phyloP scores from a whole-genome alignment of 2,113 vertebrate species.

The Pycnonotus jocosus region DNA sequence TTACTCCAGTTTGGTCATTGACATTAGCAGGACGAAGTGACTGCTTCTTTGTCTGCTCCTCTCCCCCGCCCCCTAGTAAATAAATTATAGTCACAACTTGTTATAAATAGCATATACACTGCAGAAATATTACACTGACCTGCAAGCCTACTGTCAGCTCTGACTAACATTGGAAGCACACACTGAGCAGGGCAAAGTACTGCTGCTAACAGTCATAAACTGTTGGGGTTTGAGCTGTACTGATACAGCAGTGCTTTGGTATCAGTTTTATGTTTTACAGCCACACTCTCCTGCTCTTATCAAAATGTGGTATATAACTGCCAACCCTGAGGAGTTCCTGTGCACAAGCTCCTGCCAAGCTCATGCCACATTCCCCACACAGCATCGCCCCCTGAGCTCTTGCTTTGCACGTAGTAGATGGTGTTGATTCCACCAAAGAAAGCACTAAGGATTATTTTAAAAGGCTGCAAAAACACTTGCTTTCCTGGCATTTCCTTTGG shows the following conservation, averaged over 20 bases:
- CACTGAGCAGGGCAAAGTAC: background rate
- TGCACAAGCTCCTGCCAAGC: background rate
- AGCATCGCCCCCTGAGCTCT: background rate
- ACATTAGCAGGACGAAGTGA: background rate
- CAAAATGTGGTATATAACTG: background rate
- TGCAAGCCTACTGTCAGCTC: conserved; percentile 11
- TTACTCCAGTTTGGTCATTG: background rate
- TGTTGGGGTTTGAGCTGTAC: background rate
- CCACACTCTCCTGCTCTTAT: background rate
- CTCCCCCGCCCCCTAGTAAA: background rate
- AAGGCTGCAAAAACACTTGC: background rate
- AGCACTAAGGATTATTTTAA: background rate
- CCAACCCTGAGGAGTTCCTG: background rate
- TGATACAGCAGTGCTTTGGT: background rate
- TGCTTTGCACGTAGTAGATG: background rate
- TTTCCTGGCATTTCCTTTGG: background rate
- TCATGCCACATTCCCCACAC: background rate
- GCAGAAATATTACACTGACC: conserved; percentile 14
- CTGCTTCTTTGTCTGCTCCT: conserved; percentile 4
- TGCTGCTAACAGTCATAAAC: background rate
- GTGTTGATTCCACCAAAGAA: background rate
- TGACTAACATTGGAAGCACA: background rate
- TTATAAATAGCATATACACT: conserved; percentile 27
- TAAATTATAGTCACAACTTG: conserved; percentile 19
- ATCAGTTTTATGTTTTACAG: conserved; percentile 7